A percentile compares a stretch with the other conserved stretches of the same genome.
Evolutionary conservation across 2,888 invertebrate genomes (phyloP).

Genomic region (Timema podura): DNA sequence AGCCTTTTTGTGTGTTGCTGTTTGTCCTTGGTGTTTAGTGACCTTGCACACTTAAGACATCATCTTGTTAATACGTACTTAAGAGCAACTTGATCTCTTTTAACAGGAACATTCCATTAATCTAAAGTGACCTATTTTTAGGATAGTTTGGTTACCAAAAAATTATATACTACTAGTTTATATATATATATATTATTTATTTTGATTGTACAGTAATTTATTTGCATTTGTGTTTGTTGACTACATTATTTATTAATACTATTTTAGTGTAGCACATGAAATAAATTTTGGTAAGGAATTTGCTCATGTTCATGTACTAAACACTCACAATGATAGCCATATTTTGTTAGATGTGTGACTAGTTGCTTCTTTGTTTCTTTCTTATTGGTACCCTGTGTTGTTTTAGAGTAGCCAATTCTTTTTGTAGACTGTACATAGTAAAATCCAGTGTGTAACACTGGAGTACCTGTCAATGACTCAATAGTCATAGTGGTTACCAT

Average conservation of each 20-base stretch:
- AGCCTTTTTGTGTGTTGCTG: constrained; percentile 34
- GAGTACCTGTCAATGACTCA: constrained; percentile 22
- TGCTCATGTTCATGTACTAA: no score
- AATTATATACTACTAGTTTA: not conserved
- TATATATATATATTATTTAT: constrained; percentile 3
- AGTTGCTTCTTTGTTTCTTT: constrained; percentile 27
- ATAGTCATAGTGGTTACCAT: constrained; percentile 13
- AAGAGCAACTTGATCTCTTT: constrained; percentile 15
- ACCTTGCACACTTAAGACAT: constrained; percentile 25
- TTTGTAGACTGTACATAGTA: constrained; percentile 30
- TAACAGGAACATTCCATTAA: constrained; percentile 13
- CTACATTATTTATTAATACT: not conserved
- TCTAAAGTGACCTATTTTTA: constrained; percentile 13
- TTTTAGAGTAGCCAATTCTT: constrained; percentile 26
- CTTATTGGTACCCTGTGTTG: constrained; percentile 31
- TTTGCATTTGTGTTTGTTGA: constrained; percentile 14
- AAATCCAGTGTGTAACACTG: constrained; percentile 24
- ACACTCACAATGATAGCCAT: constrained; percentile 19
- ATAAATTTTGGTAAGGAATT: constrained; percentile 19
- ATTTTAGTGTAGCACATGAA: constrained; percentile 22
- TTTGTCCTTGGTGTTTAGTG: constrained; percentile 33
- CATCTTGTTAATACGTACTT: constrained; percentile 22
- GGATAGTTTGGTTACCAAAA: no score
- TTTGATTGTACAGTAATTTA: constrained; percentile 15
- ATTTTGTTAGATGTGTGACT: constrained; percentile 22